Percentiles rank a stretch among this genome's conserved stretches.
Evolutionary conservation across 2,113 vertebrate species (phyloP).

Genomic region (Solenodon paradoxus): DNA sequence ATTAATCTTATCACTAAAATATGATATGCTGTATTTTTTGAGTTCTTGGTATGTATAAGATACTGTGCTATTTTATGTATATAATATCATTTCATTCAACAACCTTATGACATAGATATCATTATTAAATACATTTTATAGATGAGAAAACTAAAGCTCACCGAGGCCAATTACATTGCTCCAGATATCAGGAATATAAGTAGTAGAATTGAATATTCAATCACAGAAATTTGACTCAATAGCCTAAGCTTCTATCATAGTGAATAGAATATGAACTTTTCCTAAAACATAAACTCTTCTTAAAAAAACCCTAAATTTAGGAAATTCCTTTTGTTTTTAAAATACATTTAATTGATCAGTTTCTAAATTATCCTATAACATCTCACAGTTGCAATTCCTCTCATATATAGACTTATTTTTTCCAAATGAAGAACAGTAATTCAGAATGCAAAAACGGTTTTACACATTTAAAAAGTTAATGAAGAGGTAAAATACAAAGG

Average conservation of each 20-base stretch:
- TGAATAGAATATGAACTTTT: background rate
- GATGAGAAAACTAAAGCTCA: background rate
- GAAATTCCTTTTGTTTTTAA: background rate
- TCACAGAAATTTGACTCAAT: background rate
- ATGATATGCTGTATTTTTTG: background rate
- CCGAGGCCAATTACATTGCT: background rate
- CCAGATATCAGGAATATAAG: background rate
- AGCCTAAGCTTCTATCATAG: background rate
- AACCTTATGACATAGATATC: background rate
- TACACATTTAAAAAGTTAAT: background rate
- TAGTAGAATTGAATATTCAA: background rate
- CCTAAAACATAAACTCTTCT: background rate
- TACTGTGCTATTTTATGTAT: background rate
- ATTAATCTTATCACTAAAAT: background rate
- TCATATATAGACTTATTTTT: background rate
- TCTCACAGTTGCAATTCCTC: background rate
- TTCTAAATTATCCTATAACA: background rate
- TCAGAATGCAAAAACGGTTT: background rate
- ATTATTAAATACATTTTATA: background rate
- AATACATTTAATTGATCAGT: background rate
- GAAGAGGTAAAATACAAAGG: background rate
- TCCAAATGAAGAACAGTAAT: background rate
- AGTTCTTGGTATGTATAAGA: background rate
- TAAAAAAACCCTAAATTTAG: background rate
- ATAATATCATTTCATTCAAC: background rate